Evolutionary conservation across 2,888 invertebrate species (phyloP).

Genomic region (Trachelus iudaicus): DNA sequence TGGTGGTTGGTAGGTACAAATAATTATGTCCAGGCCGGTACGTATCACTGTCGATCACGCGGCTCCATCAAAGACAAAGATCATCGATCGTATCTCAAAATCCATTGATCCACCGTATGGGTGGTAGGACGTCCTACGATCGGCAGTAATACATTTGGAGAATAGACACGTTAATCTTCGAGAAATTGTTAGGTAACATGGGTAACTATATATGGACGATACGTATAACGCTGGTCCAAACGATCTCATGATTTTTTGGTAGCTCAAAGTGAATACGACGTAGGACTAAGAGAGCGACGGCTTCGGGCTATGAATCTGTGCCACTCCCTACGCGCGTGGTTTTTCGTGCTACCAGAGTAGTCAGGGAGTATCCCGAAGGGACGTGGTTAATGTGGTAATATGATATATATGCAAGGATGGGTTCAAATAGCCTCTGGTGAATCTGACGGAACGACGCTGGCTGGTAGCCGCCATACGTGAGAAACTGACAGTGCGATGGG

Average conservation of each 20-base stretch:
- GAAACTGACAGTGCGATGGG: not conserved
- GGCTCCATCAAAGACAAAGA: conserved; percentile 20
- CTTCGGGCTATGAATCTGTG: conserved; percentile 7
- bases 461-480: conserved; percentile 11
- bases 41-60: conserved; percentile 24
- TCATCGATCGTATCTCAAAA: conserved; percentile 16
- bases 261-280: not conserved
- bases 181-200: not conserved
- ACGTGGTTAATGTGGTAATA: conserved; percentile 54
- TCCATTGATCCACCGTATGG: conserved; percentile 20
- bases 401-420: conserved; percentile 47
- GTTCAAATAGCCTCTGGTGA: conserved; percentile 33
- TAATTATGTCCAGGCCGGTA: conserved; percentile 20
- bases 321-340: conserved; percentile 3
- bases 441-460: not conserved
- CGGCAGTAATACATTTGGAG: not conserved
- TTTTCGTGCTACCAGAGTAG: conserved; percentile 17
- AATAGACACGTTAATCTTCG: not conserved
- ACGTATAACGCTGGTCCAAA: not conserved
- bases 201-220: not conserved
- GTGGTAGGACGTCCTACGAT: conserved; percentile 8
- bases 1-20: conserved; percentile 9
- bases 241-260: not conserved
- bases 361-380: conserved; percentile 35
- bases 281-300: not conserved